Base-by-base conservation (phyloP, 2,888 invertebrate genomes). In the Cylloceria caligata region DNA sequence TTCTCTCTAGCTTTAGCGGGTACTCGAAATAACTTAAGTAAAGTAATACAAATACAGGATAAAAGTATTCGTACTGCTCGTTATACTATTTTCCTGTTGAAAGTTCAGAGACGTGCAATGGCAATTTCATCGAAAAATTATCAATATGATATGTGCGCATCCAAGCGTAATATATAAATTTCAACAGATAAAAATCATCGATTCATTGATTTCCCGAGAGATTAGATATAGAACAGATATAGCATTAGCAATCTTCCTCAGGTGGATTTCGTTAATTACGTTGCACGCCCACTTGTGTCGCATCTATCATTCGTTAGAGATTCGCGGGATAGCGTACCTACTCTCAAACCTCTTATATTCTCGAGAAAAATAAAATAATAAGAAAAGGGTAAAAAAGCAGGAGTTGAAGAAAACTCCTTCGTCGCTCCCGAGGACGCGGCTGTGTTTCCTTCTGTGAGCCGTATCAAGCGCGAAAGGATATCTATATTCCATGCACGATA, bases 231-330 rank as follows among this genome's bases (percentile, higher is more conserved):
- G 42, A 19, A 11, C 9, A n/a, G 13, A 65, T 55, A 9, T 19
- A 39, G 19, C 3, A 16, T 11, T 6, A 13, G 55, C 39, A 57
- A 74, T 74, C 13, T 36, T n/a, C 64, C 24, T 19, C 30, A 11
- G 52, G 67, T 60, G 73, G 68, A 71, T 75, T 69, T 47, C 64
- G 74, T 81, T 80, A 80, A 83, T 85, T 77, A 78, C 68, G 45
- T 77, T 55, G 64, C 64, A 39, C 55, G 39, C 68, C 67, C 64
- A 74, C 77, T 80, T 77, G 34, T 71, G 24, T 19, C 60, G 9
- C 60, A 34, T 79, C 67, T 36, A 79, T 42, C 65, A 73, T 73
- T 73, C 42, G 67, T 60, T n/a, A 49, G 62, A 60, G 19, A 30
- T n/a, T 49, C 30, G 21, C n/a, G 47, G 45, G 11, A 21, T 65